These are phyloP conservation scores for Onthophagus sagittarius DNA, from an alignment of 2,888 invertebrate species.

Conservation along the genomic window DNA sequence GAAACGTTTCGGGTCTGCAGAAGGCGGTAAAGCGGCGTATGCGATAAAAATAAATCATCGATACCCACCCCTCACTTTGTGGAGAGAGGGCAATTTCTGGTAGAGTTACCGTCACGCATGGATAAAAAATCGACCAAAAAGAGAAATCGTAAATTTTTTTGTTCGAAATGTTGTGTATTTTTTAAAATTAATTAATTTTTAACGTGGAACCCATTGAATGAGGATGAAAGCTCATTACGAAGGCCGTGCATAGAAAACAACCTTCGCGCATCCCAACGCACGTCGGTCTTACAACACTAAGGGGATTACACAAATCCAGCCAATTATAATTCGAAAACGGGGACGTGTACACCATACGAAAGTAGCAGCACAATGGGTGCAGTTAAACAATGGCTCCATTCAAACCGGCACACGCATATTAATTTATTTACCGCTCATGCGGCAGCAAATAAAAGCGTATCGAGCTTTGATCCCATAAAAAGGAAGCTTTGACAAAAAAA, in stretches of 20 bases:
- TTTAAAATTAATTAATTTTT: not conserved
- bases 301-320: constrained; percentile 9
- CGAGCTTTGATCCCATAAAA: constrained; percentile 17
- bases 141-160: too few species aligned
- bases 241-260: not conserved
- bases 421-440: constrained; percentile 15
- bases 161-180: not conserved
- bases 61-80: not conserved
- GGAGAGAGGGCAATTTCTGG: not conserved
- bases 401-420: constrained; percentile 21
- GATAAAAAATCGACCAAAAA: too few species aligned
- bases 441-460: constrained; percentile 12
- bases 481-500: constrained; percentile 13
- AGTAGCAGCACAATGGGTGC: constrained; percentile 11
- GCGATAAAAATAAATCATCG: not conserved
- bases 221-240: not conserved
- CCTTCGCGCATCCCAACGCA: not conserved
- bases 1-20: not conserved
- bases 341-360: constrained; percentile 2
- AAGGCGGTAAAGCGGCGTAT: not conserved
- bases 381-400: constrained; percentile 19
- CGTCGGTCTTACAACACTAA: not conserved
- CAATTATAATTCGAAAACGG: constrained; percentile 10
- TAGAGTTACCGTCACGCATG: not conserved
- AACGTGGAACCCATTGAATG: not conserved